phyloP scores from a whole-genome alignment of 2,888 invertebrate genomes.

The Syrista parreyssii region DNA sequence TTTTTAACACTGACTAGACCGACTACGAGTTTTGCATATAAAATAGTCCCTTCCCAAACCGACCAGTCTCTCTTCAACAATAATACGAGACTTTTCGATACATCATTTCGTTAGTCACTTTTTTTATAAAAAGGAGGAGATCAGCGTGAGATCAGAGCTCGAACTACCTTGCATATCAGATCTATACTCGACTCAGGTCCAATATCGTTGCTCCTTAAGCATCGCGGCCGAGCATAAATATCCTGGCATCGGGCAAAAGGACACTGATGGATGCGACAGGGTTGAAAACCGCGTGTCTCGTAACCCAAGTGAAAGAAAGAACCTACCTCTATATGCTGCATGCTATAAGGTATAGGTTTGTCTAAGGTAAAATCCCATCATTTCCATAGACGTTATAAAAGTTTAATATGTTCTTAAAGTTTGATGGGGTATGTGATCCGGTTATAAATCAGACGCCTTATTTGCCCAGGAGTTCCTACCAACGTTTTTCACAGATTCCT shows the following conservation, averaged over 20 bases:
- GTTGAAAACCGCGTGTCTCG: slow-evolving; percentile 6
- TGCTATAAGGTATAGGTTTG: background rate
- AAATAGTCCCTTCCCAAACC: no score
- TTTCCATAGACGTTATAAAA: slow-evolving; percentile 49
- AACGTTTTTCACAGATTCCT: background rate
- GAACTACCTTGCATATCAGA: background rate
- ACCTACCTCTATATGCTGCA: background rate
- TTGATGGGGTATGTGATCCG: slow-evolving; percentile 55
- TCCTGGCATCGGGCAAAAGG: slow-evolving; percentile 2
- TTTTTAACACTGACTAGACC: background rate
- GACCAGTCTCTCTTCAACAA: no score
- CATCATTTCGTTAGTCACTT: no score
- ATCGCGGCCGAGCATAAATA: slow-evolving; percentile 6
- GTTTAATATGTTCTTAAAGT: slow-evolving; percentile 55
- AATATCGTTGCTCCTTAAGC: background rate
- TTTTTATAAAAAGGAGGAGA: no score
- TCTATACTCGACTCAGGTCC: background rate
- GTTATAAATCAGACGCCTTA: slow-evolving; percentile 55
- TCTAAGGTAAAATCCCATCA: slow-evolving; percentile 30
- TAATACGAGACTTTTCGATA: no score
- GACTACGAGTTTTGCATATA: no score
- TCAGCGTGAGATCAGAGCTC: background rate
- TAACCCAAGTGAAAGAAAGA: background rate
- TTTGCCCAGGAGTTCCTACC: slow-evolving; percentile 24
- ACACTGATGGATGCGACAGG: slow-evolving; percentile 12